Evolutionary conservation across 2,888 invertebrate genomes (phyloP), one percentile per base, ranked within the genome.

Genomic region (Xanthorhoe spadicearia): DNA sequence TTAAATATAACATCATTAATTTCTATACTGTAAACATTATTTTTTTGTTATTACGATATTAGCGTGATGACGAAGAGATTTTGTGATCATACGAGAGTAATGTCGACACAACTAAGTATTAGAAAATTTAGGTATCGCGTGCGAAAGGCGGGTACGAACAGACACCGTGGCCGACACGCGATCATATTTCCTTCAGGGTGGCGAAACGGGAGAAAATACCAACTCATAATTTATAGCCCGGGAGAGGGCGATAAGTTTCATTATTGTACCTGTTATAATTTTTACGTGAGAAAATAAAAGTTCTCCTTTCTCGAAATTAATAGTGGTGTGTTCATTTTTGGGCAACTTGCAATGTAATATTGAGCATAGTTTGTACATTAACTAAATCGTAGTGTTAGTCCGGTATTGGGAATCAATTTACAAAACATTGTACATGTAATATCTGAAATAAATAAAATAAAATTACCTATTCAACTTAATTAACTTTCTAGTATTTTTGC

Each of bases 121-220:
- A 85, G 87, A 82, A 89, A 90, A 92, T 91, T 86, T 88, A 81
- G 78, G 81, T 82, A 90, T 92, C 83, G 92, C 92, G 92, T 92
- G 92, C 79, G 60, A 69, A 77, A 78, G 75, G 78, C 74, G 74
- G 69, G 73, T 63, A 69, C 78, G 68, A 71, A 76, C 77, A 84
- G 84, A 84, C 84, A 82, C 73, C 78, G 73, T 75, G 75, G 74
- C 70, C 64, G 63, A 78, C 92, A 91, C 92, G 92, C 91, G 85
- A 92, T 83, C 74, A 69, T 68, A 80, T 76, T 85, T 84, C 82
- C 83, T 81, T 80, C 72, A 72, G 75, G 75, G 77, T 75, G 77
- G 75, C 74, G 77, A 76, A 78, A 80, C 74, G 76, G 59, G 80
- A 82, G 83, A 81, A 84, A 82, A 81, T 74, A 77, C 61, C 55